phyloP scores from a whole-genome alignment of 2,888 invertebrate species.

The Zhuqinia jingwanae region DNA sequence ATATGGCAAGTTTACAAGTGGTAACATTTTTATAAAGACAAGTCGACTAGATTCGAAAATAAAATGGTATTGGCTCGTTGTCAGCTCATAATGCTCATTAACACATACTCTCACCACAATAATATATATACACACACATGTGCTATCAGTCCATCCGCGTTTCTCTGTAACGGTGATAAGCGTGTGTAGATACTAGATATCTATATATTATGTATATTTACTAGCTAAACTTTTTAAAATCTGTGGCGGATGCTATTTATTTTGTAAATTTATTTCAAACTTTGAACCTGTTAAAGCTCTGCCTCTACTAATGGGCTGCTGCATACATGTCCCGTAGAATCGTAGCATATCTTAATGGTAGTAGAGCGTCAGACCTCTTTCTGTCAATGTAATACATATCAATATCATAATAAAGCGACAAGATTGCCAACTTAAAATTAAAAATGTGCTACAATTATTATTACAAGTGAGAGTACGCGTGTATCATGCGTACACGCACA shows the following conservation, averaged over 20 bases:
- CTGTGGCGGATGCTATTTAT: slow-evolving; percentile 8
- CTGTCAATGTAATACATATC: slow-evolving; percentile 42
- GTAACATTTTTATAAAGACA: slow-evolving; percentile 26
- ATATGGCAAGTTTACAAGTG: slow-evolving; percentile 3
- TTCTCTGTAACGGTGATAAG: background rate
- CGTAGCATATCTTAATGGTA: too few relatives aligned
- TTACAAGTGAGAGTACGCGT: background rate
- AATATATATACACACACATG: background rate
- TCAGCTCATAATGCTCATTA: slow-evolving; percentile 52
- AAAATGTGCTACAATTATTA: slow-evolving; percentile 24
- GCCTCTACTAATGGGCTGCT: background rate
- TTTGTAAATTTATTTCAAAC: slow-evolving; percentile 29
- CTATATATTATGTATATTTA: slow-evolving; percentile 19
- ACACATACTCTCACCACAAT: slow-evolving; percentile 25
- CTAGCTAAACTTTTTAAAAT: background rate
- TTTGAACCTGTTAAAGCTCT: slow-evolving; percentile 52
- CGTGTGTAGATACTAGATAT: background rate
- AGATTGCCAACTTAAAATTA: slow-evolving; percentile 33
- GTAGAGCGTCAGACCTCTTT: slow-evolving; percentile 59
- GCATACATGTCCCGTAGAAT: too few relatives aligned
- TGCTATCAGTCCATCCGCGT: background rate
- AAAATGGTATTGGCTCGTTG: slow-evolving; percentile 50
- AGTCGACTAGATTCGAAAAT: background rate
- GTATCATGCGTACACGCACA: slow-evolving; percentile 5
- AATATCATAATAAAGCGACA: background rate